phyloP scores from a whole-genome alignment of 1,140 invertebrate species.

The Dufourea novaeangliae region DNA sequence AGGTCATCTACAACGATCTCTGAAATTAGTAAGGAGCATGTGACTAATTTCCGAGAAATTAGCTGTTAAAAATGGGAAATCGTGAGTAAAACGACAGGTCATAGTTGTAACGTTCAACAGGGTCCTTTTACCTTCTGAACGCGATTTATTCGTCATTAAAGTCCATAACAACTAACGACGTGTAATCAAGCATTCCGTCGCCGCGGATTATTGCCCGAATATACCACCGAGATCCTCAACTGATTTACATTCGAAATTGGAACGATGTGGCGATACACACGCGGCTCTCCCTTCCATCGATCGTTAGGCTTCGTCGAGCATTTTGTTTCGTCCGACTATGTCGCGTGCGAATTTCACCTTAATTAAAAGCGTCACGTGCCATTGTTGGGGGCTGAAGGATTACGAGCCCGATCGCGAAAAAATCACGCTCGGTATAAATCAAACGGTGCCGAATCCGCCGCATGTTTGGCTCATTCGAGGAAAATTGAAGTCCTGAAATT shows the following conservation, averaged over 20 bases:
- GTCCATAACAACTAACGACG: background rate
- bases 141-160: slow-evolving; percentile 16
- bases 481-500: slow-evolving; percentile 3
- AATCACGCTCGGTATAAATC: slow-evolving; percentile 53
- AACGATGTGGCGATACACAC: slow-evolving; percentile 47
- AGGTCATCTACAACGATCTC: too few species aligned
- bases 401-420: slow-evolving; percentile 35
- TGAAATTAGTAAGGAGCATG: too few species aligned
- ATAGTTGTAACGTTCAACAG: too few species aligned
- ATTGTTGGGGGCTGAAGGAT: slow-evolving; percentile 28
- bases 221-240: slow-evolving; percentile 26
- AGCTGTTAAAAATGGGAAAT: too few species aligned
- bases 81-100: too few species aligned
- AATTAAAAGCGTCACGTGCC: slow-evolving; percentile 59
- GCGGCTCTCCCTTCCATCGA: slow-evolving; percentile 13
- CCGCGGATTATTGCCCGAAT: slow-evolving; percentile 29
- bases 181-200: slow-evolving; percentile 24
- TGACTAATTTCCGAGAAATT: too few species aligned
- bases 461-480: background rate
- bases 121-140: background rate
- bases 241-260: slow-evolving; percentile 43
- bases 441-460: slow-evolving; percentile 14
- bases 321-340: slow-evolving; percentile 40
- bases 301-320: slow-evolving; percentile 1
- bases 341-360: slow-evolving; percentile 55